Percentiles rank a stretch among this genome's conserved stretches.
phyloP scores from a whole-genome alignment of 2,113 vertebrate genomes.

The Tautogolabrus adspersus region DNA sequence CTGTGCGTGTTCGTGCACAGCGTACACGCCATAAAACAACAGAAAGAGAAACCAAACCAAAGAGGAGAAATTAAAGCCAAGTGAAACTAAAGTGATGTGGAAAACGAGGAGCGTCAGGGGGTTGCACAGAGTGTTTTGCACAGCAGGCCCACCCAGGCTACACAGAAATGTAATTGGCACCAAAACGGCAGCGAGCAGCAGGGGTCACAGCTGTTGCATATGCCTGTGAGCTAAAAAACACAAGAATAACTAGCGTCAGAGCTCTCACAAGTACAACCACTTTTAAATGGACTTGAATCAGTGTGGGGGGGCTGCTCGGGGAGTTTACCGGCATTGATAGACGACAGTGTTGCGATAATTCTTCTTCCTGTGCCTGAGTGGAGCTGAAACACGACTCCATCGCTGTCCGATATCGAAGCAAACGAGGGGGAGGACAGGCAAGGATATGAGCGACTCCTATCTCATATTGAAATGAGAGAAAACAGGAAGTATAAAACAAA shows the following conservation, averaged over 20 bases:
- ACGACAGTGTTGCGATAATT: background rate
- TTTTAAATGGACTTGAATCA: slow-evolving; percentile 14
- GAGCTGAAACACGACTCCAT: background rate
- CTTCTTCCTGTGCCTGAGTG: background rate
- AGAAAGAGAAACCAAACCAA: background rate
- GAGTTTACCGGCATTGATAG: background rate
- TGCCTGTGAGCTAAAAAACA: slow-evolving; percentile 28
- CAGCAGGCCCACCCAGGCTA: slow-evolving; percentile 33
- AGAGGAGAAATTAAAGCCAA: slow-evolving; percentile 6
- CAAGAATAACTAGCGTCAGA: background rate
- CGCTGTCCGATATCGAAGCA: no score
- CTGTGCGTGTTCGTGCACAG: no score
- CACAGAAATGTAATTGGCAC: slow-evolving; percentile 44
- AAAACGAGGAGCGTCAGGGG: slow-evolving; percentile 15
- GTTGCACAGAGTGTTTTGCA: background rate
- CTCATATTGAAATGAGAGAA: background rate
- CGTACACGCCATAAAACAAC: no score
- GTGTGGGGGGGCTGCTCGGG: background rate
- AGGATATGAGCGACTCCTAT: background rate
- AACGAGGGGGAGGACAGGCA: background rate
- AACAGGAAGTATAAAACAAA: no score
- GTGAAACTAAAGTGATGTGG: slow-evolving; percentile 8
- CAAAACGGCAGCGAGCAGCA: slow-evolving; percentile 33
- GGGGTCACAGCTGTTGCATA: slow-evolving; percentile 46
- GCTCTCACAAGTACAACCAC: slow-evolving; percentile 22